Percentiles rank a stretch among this genome's conserved stretches.
These are phyloP conservation scores for Heterodera schachtii DNA, from an alignment of 1,140 invertebrate genomes.

Conservation along the genomic window DNA sequence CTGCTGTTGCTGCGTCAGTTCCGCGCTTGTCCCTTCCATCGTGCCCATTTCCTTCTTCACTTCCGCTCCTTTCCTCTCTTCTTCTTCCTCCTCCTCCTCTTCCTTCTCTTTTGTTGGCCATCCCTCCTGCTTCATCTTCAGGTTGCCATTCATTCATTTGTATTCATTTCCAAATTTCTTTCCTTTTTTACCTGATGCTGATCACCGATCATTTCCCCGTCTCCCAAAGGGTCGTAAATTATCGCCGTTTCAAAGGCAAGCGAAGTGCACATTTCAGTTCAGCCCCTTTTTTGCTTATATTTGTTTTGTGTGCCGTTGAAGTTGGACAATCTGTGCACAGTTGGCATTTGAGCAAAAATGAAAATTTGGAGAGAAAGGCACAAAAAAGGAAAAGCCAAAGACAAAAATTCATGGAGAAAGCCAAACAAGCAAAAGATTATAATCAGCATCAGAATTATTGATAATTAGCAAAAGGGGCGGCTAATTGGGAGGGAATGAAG, in stretches of 20 bases:
- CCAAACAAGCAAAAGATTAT: background rate
- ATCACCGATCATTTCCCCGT: background rate
- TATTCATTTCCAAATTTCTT: background rate
- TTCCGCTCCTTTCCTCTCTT: background rate
- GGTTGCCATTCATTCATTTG: background rate
- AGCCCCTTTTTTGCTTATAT: background rate
- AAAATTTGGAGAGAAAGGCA: background rate
- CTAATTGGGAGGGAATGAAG: background rate
- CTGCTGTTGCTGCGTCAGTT: background rate
- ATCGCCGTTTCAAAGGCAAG: background rate
- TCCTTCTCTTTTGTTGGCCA: background rate
- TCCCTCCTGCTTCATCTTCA: slow-evolving; percentile 7
- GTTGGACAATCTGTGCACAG: too few relatives aligned
- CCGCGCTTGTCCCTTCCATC: background rate
- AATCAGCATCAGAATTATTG: background rate
- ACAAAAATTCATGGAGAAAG: background rate
- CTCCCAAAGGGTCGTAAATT: background rate
- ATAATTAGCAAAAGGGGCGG: background rate
- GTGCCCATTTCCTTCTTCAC: background rate
- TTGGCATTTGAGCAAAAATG: too few relatives aligned
- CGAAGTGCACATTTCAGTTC: background rate
- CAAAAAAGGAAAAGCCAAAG: background rate
- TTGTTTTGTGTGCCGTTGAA: too few relatives aligned
- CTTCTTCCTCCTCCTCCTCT: background rate
- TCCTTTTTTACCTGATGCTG: background rate